phyloP scores from a whole-genome alignment of 2,113 vertebrate species.

The Caranx melampygus region DNA sequence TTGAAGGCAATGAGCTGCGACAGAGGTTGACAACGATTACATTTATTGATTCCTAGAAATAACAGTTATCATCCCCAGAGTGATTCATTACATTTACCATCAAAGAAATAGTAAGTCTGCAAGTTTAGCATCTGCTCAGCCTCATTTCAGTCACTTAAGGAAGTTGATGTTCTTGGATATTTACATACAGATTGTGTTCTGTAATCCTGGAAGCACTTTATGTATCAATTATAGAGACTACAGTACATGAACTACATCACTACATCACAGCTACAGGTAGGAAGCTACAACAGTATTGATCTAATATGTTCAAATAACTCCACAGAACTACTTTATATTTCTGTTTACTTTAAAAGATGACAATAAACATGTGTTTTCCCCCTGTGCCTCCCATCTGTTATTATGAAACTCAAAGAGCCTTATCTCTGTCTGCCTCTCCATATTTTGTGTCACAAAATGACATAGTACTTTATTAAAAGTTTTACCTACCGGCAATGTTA shows the following conservation, averaged over 20 bases:
- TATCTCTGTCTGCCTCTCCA: neutral
- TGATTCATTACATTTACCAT: slow-evolving; percentile 16
- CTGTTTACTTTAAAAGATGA: neutral
- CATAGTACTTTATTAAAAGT: neutral
- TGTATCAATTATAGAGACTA: neutral
- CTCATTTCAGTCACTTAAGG: neutral
- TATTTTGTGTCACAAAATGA: slow-evolving; percentile 1
- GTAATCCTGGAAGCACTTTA: neutral
- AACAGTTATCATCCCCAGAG: slow-evolving; percentile 18
- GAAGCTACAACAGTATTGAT: neutral
- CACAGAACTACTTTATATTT: neutral
- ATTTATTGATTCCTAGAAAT: slow-evolving; percentile 54
- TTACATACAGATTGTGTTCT: neutral
- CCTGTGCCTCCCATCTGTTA: neutral
- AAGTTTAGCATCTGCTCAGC: neutral
- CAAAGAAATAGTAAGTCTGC: neutral
- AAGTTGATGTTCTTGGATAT: neutral
- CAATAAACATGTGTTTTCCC: neutral
- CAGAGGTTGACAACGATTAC: slow-evolving; percentile 29
- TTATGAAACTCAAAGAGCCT: neutral
- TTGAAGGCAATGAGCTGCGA: slow-evolving; percentile 23
- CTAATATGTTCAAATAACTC: neutral
- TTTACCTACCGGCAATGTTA: slow-evolving; percentile 6
- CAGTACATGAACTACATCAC: neutral
- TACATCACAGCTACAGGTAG: neutral